A percentile compares a stretch with the other conserved stretches of the same genome.
These are phyloP conservation scores for Nemapogon koenigi DNA, from an alignment of 2,888 invertebrate species.

Conservation along the genomic window DNA sequence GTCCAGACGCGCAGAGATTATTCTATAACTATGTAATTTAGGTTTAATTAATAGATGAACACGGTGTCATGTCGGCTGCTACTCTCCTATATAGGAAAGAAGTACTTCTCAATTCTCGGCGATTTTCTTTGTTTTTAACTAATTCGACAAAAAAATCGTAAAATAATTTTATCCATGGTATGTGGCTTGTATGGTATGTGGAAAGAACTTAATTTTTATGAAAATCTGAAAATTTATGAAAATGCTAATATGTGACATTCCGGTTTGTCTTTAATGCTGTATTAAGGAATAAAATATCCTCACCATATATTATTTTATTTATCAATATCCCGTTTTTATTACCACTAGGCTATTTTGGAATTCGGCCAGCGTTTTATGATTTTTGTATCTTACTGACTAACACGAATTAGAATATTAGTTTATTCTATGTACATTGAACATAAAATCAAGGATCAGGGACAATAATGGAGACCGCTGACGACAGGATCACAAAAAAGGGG, in stretches of 20 bases:
- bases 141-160: background rate
- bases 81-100: conserved; percentile 39
- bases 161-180: conserved; percentile 15
- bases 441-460: too few relatives aligned
- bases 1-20: conserved; percentile 55
- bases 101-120: conserved; percentile 47
- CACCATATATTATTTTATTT: conserved; percentile 29
- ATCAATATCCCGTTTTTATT: background rate
- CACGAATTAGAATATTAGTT: too few relatives aligned
- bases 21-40: conserved; percentile 42
- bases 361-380: background rate
- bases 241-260: conserved; percentile 59
- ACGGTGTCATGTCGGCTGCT: conserved; percentile 49
- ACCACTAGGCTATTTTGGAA: too few relatives aligned
- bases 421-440: too few relatives aligned
- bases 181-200: conserved; percentile 50
- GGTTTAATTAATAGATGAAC: conserved; percentile 55
- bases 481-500: too few relatives aligned
- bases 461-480: too few relatives aligned
- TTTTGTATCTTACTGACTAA: background rate
- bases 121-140: too few relatives aligned
- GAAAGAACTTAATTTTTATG: conserved; percentile 52
- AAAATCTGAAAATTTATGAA: conserved; percentile 44
- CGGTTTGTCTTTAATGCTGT: conserved; percentile 64
- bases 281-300: conserved; percentile 66